Percentiles rank a stretch among this genome's conserved stretches.
Evolutionary conservation across 2,797 vertebrate genomes (phyloP).

Genomic region (Girardinus metallicus): DNA sequence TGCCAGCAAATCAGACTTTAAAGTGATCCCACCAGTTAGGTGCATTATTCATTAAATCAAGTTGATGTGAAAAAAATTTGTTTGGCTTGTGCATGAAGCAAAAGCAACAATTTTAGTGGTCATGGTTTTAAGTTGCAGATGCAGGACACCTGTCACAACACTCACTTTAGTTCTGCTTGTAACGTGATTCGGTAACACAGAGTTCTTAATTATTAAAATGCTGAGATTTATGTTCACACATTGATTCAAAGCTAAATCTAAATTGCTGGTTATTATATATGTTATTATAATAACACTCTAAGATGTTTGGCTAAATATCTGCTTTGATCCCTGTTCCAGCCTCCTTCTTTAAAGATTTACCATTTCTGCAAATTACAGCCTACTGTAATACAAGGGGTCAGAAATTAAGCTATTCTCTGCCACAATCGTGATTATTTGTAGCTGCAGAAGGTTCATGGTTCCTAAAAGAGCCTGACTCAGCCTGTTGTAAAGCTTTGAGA

Average conservation of each 20-base stretch:
- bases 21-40: constrained; percentile 29
- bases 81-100: not conserved
- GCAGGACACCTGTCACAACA: not conserved
- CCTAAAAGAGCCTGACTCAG: constrained; percentile 13
- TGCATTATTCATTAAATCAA: constrained; percentile 35
- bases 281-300: not conserved
- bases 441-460: constrained; percentile 36
- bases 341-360: constrained; percentile 35
- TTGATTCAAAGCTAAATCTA: not conserved
- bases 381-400: constrained; percentile 41
- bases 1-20: constrained; percentile 30
- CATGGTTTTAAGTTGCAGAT: not conserved
- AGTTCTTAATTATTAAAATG: not conserved
- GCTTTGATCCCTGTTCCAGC: constrained; percentile 28
- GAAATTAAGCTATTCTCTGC: constrained; percentile 26
- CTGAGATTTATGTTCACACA: not conserved
- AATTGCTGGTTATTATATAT: constrained; percentile 11
- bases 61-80: not conserved
- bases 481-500: constrained; percentile 38
- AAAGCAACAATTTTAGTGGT: not conserved
- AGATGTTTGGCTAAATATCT: constrained; percentile 21
- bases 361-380: constrained; percentile 36
- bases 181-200: not conserved
- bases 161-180: not conserved
- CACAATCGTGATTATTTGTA: constrained; percentile 31